A percentile compares a stretch with the other conserved stretches of the same genome.
Conservation (phyloP, 23 tunicate species). For the Botrylloides violaceus region DNA sequence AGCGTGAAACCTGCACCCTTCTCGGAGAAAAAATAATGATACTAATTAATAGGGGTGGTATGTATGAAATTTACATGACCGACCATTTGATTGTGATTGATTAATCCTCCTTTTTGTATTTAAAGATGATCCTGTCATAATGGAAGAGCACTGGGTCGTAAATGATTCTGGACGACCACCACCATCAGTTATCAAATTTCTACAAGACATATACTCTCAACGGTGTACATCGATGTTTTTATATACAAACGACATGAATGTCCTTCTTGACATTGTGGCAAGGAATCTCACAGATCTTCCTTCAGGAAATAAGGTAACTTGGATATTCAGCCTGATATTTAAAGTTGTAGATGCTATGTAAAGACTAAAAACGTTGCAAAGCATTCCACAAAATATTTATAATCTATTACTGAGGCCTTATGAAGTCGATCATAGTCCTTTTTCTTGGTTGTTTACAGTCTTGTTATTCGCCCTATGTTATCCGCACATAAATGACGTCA, state of each 20-base stretch:
- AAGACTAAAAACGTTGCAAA: too few species aligned
- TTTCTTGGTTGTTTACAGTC: too few species aligned
- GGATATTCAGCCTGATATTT: too few species aligned
- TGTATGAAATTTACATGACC: background rate
- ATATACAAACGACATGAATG: constrained; percentile 82
- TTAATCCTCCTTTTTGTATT: too few species aligned
- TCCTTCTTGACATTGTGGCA: constrained; percentile 57
- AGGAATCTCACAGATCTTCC: constrained; percentile 71
- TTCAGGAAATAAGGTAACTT: constrained; percentile 35
- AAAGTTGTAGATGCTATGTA: too few species aligned
- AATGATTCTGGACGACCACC: constrained; percentile 18
- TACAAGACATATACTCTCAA: constrained; percentile 68
- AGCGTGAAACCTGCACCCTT: constrained; percentile 26
- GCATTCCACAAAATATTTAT: too few species aligned
- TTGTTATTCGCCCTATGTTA: too few species aligned
- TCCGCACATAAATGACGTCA: too few species aligned
- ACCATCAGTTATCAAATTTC: constrained; percentile 70
- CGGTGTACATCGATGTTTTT: constrained; percentile 45
- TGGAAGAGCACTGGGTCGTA: constrained; percentile 7
- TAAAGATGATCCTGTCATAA: constrained; percentile 66
- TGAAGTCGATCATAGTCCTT: background rate
- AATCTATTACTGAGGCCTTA: too few species aligned
- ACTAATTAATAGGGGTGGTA: constrained; percentile 80
- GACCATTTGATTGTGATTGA: too few species aligned
- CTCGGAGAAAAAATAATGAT: constrained; percentile 74